Evolutionary conservation across 1,140 invertebrate species (phyloP).

Genomic region (Hydropsyche tenuis): DNA sequence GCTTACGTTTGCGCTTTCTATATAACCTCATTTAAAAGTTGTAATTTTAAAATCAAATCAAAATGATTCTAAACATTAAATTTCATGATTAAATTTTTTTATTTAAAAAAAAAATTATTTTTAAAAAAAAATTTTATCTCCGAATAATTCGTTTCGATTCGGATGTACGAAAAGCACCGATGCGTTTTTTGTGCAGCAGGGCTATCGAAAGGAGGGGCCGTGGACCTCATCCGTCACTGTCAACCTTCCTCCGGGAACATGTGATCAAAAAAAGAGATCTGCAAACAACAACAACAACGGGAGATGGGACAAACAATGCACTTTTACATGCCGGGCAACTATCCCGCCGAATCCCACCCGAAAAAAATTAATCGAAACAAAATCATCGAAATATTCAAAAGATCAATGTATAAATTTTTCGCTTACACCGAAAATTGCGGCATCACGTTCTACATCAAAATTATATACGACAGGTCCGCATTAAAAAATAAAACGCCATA

Average conservation of each 20-base stretch:
- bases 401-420: too few species aligned
- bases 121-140: background rate
- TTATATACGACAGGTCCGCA: conserved; percentile 9
- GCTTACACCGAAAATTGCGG: background rate
- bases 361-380: too few species aligned
- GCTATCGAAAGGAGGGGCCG: conserved; percentile 13
- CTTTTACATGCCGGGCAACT: conserved; percentile 24
- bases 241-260: conserved; percentile 47
- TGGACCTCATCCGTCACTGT: conserved; percentile 47
- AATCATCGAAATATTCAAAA: too few species aligned
- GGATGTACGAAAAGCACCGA: conserved; percentile 6
- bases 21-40: too few species aligned
- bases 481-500: conserved; percentile 12
- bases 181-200: background rate
- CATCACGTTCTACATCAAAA: conserved; percentile 6
- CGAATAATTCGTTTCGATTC: background rate
- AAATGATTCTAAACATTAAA: too few species aligned
- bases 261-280: conserved; percentile 50
- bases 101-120: background rate
- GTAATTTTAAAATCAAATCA: too few species aligned
- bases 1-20: too few species aligned
- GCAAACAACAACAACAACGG: conserved; percentile 45
- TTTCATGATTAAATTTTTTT: too few species aligned
- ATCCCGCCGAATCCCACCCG: too few species aligned
- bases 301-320: conserved; percentile 43